Conservation (phyloP, 2,113 vertebrate species). For the Engraulis encrasicolus region DNA sequence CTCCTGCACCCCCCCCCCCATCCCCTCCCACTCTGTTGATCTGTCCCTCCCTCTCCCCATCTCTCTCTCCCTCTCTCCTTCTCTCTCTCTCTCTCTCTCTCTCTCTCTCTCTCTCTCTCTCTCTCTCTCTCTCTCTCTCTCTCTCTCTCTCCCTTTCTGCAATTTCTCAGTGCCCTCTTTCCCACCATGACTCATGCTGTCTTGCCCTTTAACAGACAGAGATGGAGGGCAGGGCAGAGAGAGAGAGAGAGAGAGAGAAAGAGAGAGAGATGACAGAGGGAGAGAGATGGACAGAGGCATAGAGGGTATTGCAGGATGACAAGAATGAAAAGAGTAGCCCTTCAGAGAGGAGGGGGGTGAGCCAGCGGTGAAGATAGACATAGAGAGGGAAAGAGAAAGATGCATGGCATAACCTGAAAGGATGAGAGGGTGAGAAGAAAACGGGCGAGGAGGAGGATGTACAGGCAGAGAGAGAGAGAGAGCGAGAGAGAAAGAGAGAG, state of each 20-base stretch:
- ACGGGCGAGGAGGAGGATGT: too few species aligned
- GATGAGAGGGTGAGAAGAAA: too few species aligned
- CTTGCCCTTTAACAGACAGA: slow-evolving; percentile 17
- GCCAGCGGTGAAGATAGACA: too few species aligned
- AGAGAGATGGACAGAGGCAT: not conserved
- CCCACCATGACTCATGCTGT: not conserved
- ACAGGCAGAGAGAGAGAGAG: too few species aligned
- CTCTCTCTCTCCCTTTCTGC: not conserved
- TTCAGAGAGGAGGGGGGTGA: too few species aligned
- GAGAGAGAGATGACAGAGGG: not conserved
- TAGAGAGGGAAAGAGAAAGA: too few species aligned
- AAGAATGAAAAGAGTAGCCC: too few species aligned
- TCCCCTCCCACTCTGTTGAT: not conserved
- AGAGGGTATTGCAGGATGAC: too few species aligned
- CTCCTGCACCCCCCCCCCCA: not conserved
- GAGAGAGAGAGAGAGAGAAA: not conserved
- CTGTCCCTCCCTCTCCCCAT: not conserved
- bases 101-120: not conserved
- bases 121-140: not conserved
- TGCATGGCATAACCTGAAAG: too few species aligned
- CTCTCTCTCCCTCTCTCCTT: not conserved
- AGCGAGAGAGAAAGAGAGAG: too few species aligned
- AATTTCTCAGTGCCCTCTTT: not conserved
- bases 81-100: not conserved
- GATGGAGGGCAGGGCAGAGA: not conserved